A percentile compares a stretch with the other conserved stretches of the same genome.
Conservation (phyloP, 2,888 invertebrate genomes). For the Teleogryllus oceanicus region DNA sequence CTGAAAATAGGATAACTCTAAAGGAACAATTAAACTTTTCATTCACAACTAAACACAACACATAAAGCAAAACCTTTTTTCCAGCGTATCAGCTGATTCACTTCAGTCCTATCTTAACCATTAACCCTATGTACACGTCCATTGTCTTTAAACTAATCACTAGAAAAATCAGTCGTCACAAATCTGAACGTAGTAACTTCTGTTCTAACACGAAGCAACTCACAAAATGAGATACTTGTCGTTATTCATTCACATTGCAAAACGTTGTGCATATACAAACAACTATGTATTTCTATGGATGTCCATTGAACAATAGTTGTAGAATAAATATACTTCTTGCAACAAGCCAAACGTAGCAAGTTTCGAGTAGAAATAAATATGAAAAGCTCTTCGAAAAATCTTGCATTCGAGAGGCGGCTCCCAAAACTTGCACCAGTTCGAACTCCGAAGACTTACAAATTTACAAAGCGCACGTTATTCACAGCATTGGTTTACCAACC, state of each 20-base stretch:
- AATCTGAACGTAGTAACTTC: not conserved
- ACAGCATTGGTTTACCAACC: not conserved
- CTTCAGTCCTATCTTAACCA: not conserved
- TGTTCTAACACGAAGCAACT: not conserved
- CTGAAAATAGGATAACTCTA: not conserved
- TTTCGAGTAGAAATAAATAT: constrained; percentile 18
- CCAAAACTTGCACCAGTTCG: not conserved
- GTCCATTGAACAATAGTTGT: not conserved
- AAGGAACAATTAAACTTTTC: not conserved
- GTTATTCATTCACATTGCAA: not conserved
- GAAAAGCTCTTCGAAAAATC: not conserved
- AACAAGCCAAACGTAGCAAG: constrained; percentile 8
- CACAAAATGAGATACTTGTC: not conserved
- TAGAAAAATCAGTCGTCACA: constrained; percentile 9
- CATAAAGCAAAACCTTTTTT: not conserved
- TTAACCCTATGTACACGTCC: not conserved
- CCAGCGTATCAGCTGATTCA: no score
- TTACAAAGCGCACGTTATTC: constrained; percentile 6
- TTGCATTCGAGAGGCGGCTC: not conserved
- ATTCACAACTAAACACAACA: not conserved
- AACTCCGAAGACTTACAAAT: constrained; percentile 6
- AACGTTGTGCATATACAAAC: not conserved
- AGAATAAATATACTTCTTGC: not conserved
- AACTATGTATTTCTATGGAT: not conserved
- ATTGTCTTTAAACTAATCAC: constrained; percentile 10